Conservation (phyloP, 2,113 vertebrate species). For the Vulpes ferrilata region DNA sequence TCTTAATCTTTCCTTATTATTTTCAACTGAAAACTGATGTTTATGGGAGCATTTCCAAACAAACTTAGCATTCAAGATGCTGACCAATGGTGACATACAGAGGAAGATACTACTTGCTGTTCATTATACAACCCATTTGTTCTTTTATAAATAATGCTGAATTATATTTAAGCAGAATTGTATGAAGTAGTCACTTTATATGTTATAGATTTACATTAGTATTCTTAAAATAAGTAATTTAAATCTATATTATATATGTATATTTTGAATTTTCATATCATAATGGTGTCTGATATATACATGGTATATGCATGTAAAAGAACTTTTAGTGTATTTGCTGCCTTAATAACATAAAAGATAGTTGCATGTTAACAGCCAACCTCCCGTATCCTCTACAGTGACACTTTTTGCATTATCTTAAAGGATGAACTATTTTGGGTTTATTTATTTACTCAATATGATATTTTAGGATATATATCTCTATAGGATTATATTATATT, state of each 20-base stretch:
- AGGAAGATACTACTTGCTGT: not conserved
- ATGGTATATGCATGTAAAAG: not conserved
- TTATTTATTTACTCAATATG: conserved; percentile 32
- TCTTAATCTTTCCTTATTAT: not conserved
- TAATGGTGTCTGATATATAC: not conserved
- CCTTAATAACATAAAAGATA: conserved; percentile 10
- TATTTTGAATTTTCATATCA: conserved; percentile 5
- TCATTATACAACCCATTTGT: not conserved
- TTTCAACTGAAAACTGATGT: not conserved
- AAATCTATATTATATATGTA: not conserved
- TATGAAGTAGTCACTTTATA: not conserved
- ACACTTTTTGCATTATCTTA: not conserved
- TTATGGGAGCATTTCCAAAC: not conserved
- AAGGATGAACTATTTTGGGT: not conserved
- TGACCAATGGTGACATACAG: not conserved
- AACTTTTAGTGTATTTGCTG: not conserved
- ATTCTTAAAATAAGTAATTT: conserved; percentile 5
- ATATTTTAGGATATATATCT: not conserved
- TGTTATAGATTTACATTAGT: not conserved
- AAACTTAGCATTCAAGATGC: not conserved
- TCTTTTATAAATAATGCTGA: not conserved
- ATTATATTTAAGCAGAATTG: not conserved
- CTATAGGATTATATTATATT: no score
- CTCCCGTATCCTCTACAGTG: not conserved
- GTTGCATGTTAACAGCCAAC: not conserved